Percentiles rank a stretch among this genome's conserved stretches.
phyloP scores from a whole-genome alignment of 2,113 vertebrate genomes.

The Psilopogon haemacephalus region DNA sequence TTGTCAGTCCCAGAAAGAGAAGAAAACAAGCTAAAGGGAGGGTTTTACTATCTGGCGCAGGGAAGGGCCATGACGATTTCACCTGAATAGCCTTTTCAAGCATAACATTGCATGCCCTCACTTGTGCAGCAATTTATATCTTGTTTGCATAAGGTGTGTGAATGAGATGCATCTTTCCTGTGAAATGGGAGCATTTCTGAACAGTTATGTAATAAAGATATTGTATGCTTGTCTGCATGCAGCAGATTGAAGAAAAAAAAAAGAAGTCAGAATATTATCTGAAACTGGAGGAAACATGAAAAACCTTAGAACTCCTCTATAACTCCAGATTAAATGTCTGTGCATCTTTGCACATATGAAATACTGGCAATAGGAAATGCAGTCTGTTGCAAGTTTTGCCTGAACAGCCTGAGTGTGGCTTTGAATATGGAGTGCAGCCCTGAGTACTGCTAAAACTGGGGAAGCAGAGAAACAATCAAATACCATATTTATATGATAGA shows the following conservation, averaged over 20 bases:
- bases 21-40: conserved; percentile 7
- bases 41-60: not conserved
- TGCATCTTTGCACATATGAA: not conserved
- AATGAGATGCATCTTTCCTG: conserved; percentile 20
- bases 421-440: not conserved
- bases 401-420: not conserved
- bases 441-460: not conserved
- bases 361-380: not conserved
- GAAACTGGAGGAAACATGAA: not conserved
- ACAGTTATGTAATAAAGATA: conserved; percentile 22
- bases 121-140: conserved; percentile 46
- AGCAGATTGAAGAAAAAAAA: not conserved
- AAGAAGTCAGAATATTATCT: not conserved
- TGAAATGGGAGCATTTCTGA: conserved; percentile 37
- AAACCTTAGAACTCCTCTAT: not conserved
- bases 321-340: not conserved
- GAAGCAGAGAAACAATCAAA: not conserved
- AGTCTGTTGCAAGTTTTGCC: not conserved
- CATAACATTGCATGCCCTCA: not conserved
- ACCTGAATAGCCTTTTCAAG: conserved; percentile 10
- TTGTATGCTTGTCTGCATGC: not conserved
- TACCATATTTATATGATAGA: not conserved
- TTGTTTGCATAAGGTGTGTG: conserved; percentile 50
- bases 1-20: not conserved
- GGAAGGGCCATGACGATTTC: conserved; percentile 23